Conservation (phyloP, 2,888 invertebrate species). For the Chrysolina oricalcia region DNA sequence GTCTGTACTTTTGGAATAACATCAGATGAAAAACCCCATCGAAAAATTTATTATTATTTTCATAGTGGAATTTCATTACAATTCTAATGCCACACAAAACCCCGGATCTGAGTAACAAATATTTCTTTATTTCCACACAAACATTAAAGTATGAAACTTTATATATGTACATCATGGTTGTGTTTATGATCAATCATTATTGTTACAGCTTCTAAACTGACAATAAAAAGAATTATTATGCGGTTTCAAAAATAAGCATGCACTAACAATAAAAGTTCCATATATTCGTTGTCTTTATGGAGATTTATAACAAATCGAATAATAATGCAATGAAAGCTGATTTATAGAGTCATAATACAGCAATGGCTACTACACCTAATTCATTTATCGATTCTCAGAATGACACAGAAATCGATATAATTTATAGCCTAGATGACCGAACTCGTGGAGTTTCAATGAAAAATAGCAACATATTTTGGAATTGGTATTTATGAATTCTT, state of each 20-base stretch:
- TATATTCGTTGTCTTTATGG: background rate
- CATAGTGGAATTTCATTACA: no score
- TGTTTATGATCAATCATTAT: background rate
- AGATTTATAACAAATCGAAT: background rate
- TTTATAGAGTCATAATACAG: constrained; percentile 8
- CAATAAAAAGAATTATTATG: background rate
- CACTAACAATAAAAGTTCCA: background rate
- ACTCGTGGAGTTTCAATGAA: background rate
- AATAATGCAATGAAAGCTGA: constrained; percentile 8
- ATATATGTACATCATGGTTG: background rate
- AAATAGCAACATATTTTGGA: background rate
- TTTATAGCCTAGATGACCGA: background rate
- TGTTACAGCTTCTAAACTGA: background rate
- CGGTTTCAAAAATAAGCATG: background rate
- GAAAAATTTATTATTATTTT: no score
- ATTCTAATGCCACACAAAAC: no score
- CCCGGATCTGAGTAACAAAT: no score
- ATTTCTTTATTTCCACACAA: no score
- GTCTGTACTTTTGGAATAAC: no score
- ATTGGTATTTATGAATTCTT: no score
- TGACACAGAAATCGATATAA: background rate
- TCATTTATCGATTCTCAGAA: constrained; percentile 11
- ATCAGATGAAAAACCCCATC: no score
- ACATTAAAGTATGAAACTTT: no score
- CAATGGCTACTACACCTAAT: constrained; percentile 12